phyloP scores from a whole-genome alignment of 1,140 invertebrate genomes.

The Solen grandis region DNA sequence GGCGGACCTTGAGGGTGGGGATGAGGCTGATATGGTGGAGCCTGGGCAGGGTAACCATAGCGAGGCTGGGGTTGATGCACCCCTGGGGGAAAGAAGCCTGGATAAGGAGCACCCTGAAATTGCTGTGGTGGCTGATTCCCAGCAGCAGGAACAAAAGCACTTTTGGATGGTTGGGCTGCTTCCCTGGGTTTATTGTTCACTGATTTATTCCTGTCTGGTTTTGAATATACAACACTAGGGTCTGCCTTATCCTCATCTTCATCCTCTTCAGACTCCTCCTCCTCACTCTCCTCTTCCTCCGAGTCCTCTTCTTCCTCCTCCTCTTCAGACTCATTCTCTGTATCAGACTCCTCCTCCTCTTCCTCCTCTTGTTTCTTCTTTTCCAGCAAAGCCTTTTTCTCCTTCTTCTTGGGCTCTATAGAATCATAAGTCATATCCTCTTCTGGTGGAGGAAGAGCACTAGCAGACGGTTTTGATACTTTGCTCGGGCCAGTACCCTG shows the following conservation, averaged over 20 bases:
- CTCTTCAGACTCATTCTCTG: constrained; percentile 49
- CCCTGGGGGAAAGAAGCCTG: constrained; percentile 21
- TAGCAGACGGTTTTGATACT: background rate
- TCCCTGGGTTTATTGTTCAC: background rate
- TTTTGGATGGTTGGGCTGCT: background rate
- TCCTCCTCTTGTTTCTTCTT: constrained; percentile 25
- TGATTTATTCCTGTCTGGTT: background rate
- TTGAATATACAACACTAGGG: too few species aligned
- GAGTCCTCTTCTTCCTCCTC: constrained; percentile 22
- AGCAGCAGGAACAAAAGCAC: background rate
- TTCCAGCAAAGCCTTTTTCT: constrained; percentile 17
- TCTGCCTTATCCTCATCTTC: constrained; percentile 24
- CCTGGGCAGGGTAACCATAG: constrained; percentile 36
- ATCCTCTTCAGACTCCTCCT: constrained; percentile 24
- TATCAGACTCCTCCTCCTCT: constrained; percentile 39
- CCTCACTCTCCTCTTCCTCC: constrained; percentile 25
- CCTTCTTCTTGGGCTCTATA: constrained; percentile 40
- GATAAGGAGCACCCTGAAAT: constrained; percentile 16
- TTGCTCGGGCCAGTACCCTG: background rate
- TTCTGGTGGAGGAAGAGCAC: constrained; percentile 35
- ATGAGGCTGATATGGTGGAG: constrained; percentile 35
- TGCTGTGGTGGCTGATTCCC: constrained; percentile 1
- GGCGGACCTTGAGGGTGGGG: constrained; percentile 23
- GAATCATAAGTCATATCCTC: constrained; percentile 50
- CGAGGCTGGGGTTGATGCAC: constrained; percentile 34